A percentile compares a stretch with the other conserved stretches of the same genome.
phyloP scores from a whole-genome alignment of 1,140 invertebrate genomes.

The Drosophila varians region DNA sequence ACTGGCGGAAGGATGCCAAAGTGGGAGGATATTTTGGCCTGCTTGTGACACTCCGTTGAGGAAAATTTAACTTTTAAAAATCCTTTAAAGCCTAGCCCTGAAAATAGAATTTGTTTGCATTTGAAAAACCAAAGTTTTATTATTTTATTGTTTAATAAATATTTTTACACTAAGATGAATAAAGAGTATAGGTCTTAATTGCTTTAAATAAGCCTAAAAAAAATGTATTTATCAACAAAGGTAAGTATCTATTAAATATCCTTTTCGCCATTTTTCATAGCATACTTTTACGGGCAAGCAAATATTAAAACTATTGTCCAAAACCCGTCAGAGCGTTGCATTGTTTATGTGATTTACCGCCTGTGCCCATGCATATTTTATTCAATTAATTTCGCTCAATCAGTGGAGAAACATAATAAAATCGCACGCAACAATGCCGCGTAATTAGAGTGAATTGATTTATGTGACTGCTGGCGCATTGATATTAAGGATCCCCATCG shows the following conservation, averaged over 20 bases:
- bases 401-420: slow-evolving; percentile 24
- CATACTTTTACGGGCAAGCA: slow-evolving; percentile 4
- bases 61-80: slow-evolving; percentile 35
- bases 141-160: too few species aligned
- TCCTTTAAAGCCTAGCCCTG: slow-evolving; percentile 19
- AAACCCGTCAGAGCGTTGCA: neutral
- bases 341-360: slow-evolving; percentile 40
- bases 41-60: slow-evolving; percentile 42
- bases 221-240: neutral
- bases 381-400: slow-evolving; percentile 63
- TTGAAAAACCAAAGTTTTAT: too few species aligned
- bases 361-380: slow-evolving; percentile 40
- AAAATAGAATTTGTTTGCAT: neutral
- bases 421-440: slow-evolving; percentile 46
- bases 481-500: slow-evolving; percentile 15
- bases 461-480: slow-evolving; percentile 40
- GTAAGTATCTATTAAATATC: neutral
- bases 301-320: neutral
- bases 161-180: neutral
- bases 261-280: neutral
- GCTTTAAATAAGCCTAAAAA: too few species aligned
- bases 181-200: too few species aligned
- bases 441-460: slow-evolving; percentile 75
- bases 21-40: slow-evolving; percentile 10
- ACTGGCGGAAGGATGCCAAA: slow-evolving; percentile 8